Conservation (phyloP, 1,140 invertebrate species). For the Asobara japonica region DNA sequence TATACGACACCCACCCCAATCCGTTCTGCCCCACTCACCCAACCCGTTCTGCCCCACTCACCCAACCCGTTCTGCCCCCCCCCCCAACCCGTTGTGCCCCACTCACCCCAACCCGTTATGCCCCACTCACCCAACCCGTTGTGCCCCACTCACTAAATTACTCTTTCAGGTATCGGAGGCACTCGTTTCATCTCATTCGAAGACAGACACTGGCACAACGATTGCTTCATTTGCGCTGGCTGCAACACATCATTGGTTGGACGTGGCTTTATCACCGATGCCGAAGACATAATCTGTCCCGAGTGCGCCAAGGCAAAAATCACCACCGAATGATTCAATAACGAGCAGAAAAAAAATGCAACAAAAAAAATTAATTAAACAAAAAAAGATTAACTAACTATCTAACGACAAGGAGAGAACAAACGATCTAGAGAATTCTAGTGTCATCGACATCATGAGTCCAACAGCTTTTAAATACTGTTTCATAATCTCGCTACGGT, state of each 20-base stretch:
- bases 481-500: slow-evolving; percentile 28
- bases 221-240: slow-evolving; percentile 97
- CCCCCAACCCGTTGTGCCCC: too few relatives aligned
- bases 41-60: too few relatives aligned
- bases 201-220: slow-evolving; percentile 99
- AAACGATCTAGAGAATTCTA: background rate
- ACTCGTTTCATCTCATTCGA: slow-evolving; percentile 99
- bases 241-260: slow-evolving; percentile 96
- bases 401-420: slow-evolving; percentile 17
- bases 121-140: too few relatives aligned
- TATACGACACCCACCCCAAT: too few relatives aligned
- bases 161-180: slow-evolving; percentile 88
- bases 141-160: background rate
- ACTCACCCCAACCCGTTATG: too few relatives aligned
- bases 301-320: slow-evolving; percentile 98
- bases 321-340: slow-evolving; percentile 65
- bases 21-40: too few relatives aligned
- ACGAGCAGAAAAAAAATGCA: too few relatives aligned
- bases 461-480: background rate
- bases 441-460: background rate
- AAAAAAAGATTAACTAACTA: background rate
- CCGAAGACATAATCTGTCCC: slow-evolving; percentile 96
- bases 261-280: slow-evolving; percentile 98
- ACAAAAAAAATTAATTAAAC: slow-evolving; percentile 13
- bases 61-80: too few relatives aligned